Base-by-base conservation (phyloP, 2,888 invertebrate species). In the Tuta absoluta region DNA sequence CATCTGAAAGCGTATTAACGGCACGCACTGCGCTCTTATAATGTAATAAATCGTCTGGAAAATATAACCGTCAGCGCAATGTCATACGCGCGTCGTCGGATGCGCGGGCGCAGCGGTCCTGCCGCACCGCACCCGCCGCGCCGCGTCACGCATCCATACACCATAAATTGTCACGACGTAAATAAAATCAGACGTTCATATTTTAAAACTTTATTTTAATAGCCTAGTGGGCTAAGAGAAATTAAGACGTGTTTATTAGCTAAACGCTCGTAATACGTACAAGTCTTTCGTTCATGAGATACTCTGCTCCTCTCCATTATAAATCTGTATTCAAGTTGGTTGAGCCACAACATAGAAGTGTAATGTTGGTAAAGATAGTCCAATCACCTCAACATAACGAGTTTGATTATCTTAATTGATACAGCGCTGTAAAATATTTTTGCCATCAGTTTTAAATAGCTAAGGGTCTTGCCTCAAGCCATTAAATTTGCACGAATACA, bases 11-110 rank as follows among this genome's bases (percentile, higher is more conserved):
- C 74, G 83, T 86, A 89, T 88, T 87, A 90, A 89, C 84, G 82
- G 85, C 84, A 84, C 78, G 80, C 82, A 81, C 81, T 75, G 82
- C 78, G 78, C 87, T 90, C 90, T 90, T 90, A 88, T 90, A 89
- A 87, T 85, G 87, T 81, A 85, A 91, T 91, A 91, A 91, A 91
- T 91, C 86, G 91, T 89, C 87, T 91, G 87, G 89, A 89, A 89
- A 89, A 90, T 91, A 91, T 91, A 91, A 88, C 89, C 77, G 81
- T 91, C 91, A 89, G 75, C 91, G 79, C 83, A 81, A 77, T 86
- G 90, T 91, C 91, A 91, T 91, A 89, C 79, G 49, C 28, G 80
- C 82, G 74, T 79, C 56, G 82, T 81, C 80, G 79, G 75, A 75
- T 73, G 80, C 78, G 77, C 75, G 69, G 70, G 77, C 77, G 75